Conservation (phyloP, 2,888 invertebrate species). For the Diachrysia chrysitis region DNA sequence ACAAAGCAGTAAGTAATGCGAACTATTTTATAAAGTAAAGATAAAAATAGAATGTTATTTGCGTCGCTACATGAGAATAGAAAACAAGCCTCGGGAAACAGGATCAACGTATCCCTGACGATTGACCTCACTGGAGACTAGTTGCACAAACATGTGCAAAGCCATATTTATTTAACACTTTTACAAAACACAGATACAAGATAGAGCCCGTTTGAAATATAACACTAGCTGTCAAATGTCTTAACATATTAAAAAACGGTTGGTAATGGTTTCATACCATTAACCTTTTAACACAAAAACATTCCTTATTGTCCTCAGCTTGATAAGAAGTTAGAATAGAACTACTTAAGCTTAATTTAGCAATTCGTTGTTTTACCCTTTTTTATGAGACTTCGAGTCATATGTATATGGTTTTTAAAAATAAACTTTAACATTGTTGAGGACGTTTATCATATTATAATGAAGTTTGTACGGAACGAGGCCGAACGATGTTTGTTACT, state of each 20-base stretch:
- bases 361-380: not conserved
- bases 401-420: not conserved
- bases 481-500: too few relatives aligned
- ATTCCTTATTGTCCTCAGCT: not conserved
- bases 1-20: slow-evolving; percentile 20
- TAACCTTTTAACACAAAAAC: slow-evolving; percentile 8
- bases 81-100: slow-evolving; percentile 57
- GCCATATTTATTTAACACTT: slow-evolving; percentile 19
- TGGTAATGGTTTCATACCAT: slow-evolving; percentile 6
- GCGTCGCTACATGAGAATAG: slow-evolving; percentile 52
- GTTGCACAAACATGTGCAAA: slow-evolving; percentile 34
- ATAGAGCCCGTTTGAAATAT: slow-evolving; percentile 4
- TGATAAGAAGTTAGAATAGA: not conserved
- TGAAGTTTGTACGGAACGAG: too few relatives aligned
- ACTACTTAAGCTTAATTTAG: not conserved
- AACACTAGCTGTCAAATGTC: not conserved
- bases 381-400: not conserved
- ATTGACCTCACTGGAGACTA: slow-evolving; percentile 29
- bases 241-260: slow-evolving; percentile 6
- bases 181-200: slow-evolving; percentile 39
- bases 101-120: slow-evolving; percentile 43
- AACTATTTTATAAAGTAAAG: slow-evolving; percentile 27
- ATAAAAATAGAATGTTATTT: slow-evolving; percentile 51
- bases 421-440: too few relatives aligned
- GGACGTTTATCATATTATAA: too few relatives aligned